Percentiles rank a stretch among this genome's conserved stretches.
phyloP scores from a whole-genome alignment of 2,113 vertebrate genomes.

The Ursus arctos region DNA sequence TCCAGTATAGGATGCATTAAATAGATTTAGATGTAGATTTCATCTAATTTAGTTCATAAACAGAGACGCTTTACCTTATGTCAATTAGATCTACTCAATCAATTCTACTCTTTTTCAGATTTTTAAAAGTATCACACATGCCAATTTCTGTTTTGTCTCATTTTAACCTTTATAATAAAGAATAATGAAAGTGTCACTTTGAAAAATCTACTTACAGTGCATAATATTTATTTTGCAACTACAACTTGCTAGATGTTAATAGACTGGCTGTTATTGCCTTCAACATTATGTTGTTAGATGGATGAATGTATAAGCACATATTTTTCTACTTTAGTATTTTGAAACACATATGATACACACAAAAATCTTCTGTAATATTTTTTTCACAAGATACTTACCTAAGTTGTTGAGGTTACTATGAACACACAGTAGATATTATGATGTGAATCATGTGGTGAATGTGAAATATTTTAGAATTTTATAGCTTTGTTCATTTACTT shows the following conservation, averaged over 20 bases:
- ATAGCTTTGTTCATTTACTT: constrained; percentile 7
- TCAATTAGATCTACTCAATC: not conserved
- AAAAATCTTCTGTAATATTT: not conserved
- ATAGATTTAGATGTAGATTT: not conserved
- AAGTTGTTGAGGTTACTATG: not conserved
- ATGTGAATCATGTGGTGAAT: not conserved
- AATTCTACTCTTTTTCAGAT: constrained; percentile 46
- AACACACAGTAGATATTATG: not conserved
- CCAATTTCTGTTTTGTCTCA: not conserved
- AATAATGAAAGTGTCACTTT: constrained; percentile 6
- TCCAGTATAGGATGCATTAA: constrained; percentile 38
- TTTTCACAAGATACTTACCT: not conserved
- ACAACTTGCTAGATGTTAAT: not conserved
- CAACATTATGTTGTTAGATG: not conserved
- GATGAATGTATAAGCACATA: not conserved
- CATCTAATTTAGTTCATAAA: constrained; percentile 58
- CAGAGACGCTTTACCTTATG: not conserved
- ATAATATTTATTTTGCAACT: constrained; percentile 7
- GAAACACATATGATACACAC: not conserved
- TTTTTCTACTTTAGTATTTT: not conserved
- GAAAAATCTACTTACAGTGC: not conserved
- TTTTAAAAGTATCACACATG: not conserved
- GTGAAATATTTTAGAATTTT: constrained; percentile 12
- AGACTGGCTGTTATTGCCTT: not conserved
- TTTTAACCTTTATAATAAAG: constrained; percentile 51